These are phyloP conservation scores for Macrocentrus cingulum DNA, from an alignment of 1,140 invertebrate genomes.

Conservation along the genomic window DNA sequence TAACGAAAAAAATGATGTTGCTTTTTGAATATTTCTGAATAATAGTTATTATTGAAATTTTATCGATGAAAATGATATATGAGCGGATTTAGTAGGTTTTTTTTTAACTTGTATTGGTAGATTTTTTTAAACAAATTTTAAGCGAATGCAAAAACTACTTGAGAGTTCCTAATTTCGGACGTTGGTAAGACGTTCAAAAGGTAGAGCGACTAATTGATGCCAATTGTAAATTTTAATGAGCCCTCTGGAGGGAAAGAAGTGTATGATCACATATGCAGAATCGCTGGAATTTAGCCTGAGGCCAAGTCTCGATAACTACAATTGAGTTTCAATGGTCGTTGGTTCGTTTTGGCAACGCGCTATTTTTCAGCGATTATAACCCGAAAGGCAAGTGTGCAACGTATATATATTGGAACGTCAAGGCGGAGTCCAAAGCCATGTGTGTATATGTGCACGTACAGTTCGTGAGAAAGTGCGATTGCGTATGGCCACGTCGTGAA, in stretches of 20 bases:
- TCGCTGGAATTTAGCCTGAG: constrained; percentile 1
- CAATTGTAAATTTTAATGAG: constrained; percentile 6
- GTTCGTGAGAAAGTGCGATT: constrained; percentile 6
- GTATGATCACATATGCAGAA: background rate
- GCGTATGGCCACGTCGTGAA: constrained; percentile 1
- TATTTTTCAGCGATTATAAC: background rate
- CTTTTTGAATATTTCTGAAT: too few species aligned
- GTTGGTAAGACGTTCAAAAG: background rate
- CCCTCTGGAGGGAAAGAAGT: background rate
- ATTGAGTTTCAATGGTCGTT: background rate
- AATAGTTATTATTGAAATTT: too few species aligned
- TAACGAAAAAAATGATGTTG: too few species aligned
- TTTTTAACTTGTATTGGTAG: too few species aligned
- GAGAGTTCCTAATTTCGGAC: too few species aligned
- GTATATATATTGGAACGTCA: background rate
- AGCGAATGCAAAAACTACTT: too few species aligned
- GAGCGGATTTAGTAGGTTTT: too few species aligned
- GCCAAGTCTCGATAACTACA: constrained; percentile 1
- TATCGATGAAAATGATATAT: too few species aligned
- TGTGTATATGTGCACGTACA: background rate
- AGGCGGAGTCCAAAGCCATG: background rate
- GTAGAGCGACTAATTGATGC: constrained; percentile 11
- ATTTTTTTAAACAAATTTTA: too few species aligned
- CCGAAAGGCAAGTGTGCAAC: background rate
- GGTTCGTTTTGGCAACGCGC: background rate